These are phyloP conservation scores for Villa cingulata DNA, from an alignment of 2,888 invertebrate genomes.

Conservation along the genomic window DNA sequence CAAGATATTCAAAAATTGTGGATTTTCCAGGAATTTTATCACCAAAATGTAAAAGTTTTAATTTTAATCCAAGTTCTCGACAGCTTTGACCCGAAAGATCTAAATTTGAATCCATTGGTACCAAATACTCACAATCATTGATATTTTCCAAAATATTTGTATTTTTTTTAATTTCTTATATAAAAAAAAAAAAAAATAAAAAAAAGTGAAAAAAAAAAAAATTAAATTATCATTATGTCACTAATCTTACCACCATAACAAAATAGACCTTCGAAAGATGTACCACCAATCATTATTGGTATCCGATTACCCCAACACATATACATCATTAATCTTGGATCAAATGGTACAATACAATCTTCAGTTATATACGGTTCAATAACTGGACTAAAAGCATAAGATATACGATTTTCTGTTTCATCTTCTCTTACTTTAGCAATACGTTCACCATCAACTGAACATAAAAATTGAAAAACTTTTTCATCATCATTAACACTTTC, in stretches of 20 bases:
- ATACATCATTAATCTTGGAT: conserved; percentile 21
- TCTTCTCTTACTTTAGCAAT: conserved; percentile 26
- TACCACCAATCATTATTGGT: conserved; percentile 30
- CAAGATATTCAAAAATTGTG: conserved; percentile 31
- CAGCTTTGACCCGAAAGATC: conserved; percentile 21
- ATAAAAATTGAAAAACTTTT: conserved; percentile 30
- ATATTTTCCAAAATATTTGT: conserved; percentile 24
- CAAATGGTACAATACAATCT: conserved; percentile 24
- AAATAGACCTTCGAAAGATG: conserved; percentile 31
- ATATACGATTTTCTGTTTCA: conserved; percentile 23
- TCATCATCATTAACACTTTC: conserved; percentile 28
- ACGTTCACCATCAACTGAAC: conserved; percentile 23
- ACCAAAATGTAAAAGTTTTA: conserved; percentile 37
- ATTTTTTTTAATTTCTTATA: conserved; percentile 13
- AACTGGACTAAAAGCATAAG: conserved; percentile 30
- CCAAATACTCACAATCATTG: conserved; percentile 27
- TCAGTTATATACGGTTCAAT: conserved; percentile 29
- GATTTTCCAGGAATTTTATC: conserved; percentile 29
- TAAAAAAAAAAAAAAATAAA: too few species aligned
- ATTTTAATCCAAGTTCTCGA: conserved; percentile 27
- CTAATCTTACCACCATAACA: conserved; percentile 26
- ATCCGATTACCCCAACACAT: conserved; percentile 29
- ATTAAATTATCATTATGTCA: not conserved
- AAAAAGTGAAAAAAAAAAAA: not conserved
- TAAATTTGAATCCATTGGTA: conserved; percentile 28